Conservation (phyloP, 2,888 invertebrate species). For the Rotaria sp. region DNA sequence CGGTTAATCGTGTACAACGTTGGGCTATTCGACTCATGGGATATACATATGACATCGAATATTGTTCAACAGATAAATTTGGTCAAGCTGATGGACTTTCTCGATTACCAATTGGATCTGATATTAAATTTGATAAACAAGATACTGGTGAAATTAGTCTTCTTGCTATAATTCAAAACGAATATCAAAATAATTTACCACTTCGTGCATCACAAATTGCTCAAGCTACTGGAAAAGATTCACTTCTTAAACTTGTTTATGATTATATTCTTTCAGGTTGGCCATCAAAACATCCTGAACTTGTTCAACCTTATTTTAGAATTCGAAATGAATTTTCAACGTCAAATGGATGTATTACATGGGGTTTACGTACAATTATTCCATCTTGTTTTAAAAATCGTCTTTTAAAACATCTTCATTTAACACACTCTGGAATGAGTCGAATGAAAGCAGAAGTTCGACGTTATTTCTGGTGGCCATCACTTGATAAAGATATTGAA, state of each 20-base stretch:
- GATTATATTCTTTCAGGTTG: background rate
- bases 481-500: background rate
- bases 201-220: background rate
- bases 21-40: constrained; percentile 47
- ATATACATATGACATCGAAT: constrained; percentile 49
- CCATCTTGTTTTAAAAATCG: background rate
- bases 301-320: background rate
- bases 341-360: background rate
- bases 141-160: background rate
- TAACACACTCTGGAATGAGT: background rate
- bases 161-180: background rate
- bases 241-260: background rate
- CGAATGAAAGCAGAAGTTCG: background rate
- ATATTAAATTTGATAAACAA: background rate
- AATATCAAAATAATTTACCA: background rate
- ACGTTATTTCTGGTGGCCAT: constrained; percentile 27
- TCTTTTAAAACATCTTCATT: background rate
- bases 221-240: background rate
- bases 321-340: background rate
- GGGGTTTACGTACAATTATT: constrained; percentile 8
- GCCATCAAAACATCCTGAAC: background rate
- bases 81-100: constrained; percentile 49
- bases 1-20: constrained; percentile 46
- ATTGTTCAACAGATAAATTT: constrained; percentile 45
- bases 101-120: constrained; percentile 42